Evolutionary conservation across 2,888 invertebrate genomes (phyloP), one percentile per base, ranked within the genome.

Genomic region (Furcula furcula): DNA sequence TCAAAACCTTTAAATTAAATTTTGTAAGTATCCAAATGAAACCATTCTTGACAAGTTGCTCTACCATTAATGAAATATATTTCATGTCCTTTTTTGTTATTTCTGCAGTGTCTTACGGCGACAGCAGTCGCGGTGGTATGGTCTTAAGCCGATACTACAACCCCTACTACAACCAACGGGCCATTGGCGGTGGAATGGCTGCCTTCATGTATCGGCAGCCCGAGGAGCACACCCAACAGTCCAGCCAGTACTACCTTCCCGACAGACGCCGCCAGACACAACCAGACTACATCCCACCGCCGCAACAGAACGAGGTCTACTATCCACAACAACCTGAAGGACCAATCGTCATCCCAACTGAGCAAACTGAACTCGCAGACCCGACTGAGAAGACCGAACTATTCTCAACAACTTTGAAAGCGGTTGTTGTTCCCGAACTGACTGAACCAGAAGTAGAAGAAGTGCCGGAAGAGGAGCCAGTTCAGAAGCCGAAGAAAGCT

Each of bases 131-230:
- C n/a, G 83, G 86, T 0, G 86, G 83, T 0, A 71, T 87, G 72
- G 84, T 79, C 2, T 34, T 86, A 49, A 88, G 81, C 39, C 77
- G 87, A 7, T 87, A 85, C 64, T 88, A 84, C 68, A 86, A 78
- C 53, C 88, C 88, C 0, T 84, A 84, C 61, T 80, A 80, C 63
- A 71, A 66, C 40, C 76, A 69, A 6, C 70, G 73, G 5, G 51
- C 70, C 0, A 68, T 60, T 9, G 74, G 77, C 11, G 77, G 70
- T 0, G 76, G 85, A 36, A 78, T 83, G 82, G 86, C 87, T 0
- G 76, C 85, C 28, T 81, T 85, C 62, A 77, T 87, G 81, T 73
- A 69, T 68, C 65, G 67, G 2, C 75, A 69, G 14, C 86, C 83
- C 0, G 75, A 76, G 28, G 65, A 72, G 9, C 66, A 63, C 10